These are phyloP conservation scores for Eulemur macaco DNA, from an alignment of 2,113 vertebrate species.

Conservation along the genomic window DNA sequence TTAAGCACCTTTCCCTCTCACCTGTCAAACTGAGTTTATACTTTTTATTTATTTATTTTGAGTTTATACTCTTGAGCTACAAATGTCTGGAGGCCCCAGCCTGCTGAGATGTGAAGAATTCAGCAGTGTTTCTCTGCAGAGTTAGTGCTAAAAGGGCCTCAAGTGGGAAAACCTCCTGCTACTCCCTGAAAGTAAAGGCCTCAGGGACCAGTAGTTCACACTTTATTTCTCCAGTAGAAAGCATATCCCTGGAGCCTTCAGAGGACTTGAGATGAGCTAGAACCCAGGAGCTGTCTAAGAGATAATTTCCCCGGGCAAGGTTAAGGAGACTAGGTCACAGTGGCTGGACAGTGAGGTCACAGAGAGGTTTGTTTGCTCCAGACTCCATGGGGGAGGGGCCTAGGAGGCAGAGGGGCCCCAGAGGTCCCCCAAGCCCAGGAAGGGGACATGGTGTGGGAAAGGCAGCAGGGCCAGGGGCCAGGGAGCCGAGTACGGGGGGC, in stretches of 20 bases:
- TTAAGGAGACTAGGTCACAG: conserved; percentile 72
- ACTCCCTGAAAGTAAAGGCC: background rate
- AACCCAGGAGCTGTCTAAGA: conserved; percentile 32
- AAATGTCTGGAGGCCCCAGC: background rate
- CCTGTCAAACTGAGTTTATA: background rate
- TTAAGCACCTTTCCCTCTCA: background rate
- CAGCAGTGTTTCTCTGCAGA: conserved; percentile 10
- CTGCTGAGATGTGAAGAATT: conserved; percentile 1
- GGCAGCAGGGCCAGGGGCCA: conserved; percentile 20
- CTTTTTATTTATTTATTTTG: background rate
- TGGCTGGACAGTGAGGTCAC: conserved; percentile 75
- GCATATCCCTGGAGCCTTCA: background rate
- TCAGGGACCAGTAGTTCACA: background rate
- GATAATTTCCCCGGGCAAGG: background rate
- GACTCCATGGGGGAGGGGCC: conserved; percentile 73
- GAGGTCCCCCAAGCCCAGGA: conserved; percentile 57
- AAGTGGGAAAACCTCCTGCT: background rate
- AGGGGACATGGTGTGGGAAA: conserved; percentile 74
- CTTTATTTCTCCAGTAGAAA: conserved; percentile 29
- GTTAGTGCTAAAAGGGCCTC: conserved; percentile 5
- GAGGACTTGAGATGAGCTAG: background rate
- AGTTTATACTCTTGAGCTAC: background rate
- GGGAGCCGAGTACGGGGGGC: background rate
- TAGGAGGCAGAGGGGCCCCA: conserved; percentile 41
- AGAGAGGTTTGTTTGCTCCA: conserved; percentile 70